A percentile compares a stretch with the other conserved stretches of the same genome.
Evolutionary conservation across 2,113 vertebrate genomes (phyloP).

Genomic region (Corythoichthys intestinalis): DNA sequence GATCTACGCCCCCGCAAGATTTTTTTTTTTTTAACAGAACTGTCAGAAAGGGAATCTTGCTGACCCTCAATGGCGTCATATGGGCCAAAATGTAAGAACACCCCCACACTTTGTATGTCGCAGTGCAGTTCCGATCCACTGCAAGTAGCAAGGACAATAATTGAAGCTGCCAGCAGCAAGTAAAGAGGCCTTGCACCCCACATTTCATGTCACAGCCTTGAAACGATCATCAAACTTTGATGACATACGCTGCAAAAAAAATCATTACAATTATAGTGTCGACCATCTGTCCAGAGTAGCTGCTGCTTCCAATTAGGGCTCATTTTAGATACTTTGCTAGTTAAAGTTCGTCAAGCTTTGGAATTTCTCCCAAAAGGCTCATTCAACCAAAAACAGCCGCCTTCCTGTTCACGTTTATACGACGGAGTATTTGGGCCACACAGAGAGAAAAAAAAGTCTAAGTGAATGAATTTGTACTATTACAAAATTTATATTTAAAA

Average conservation of each 20-base stretch:
- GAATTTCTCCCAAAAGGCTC: background rate
- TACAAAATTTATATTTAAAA: too few species aligned
- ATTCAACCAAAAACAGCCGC: too few species aligned
- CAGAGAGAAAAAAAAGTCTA: too few species aligned
- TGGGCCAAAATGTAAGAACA: background rate
- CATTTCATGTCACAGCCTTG: background rate
- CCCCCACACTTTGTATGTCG: background rate
- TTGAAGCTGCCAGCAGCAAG: background rate
- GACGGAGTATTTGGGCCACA: too few species aligned
- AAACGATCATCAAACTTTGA: background rate
- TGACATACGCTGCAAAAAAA: background rate
- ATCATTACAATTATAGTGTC: background rate
- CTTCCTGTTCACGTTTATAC: background rate
- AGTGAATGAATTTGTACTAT: too few species aligned
- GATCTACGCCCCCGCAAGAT: too few species aligned
- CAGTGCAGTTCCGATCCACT: background rate
- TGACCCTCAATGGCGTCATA: background rate
- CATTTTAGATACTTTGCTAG: background rate
- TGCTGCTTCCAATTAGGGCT: background rate
- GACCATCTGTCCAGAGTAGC: background rate
- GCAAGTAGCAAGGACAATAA: background rate
- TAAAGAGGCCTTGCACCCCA: background rate
- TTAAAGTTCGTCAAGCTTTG: background rate
- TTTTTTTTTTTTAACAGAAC: background rate
- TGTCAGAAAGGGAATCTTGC: background rate